Evolutionary conservation across 2,113 vertebrate species (phyloP).

Genomic region (Mesoclemmys tuberculata): DNA sequence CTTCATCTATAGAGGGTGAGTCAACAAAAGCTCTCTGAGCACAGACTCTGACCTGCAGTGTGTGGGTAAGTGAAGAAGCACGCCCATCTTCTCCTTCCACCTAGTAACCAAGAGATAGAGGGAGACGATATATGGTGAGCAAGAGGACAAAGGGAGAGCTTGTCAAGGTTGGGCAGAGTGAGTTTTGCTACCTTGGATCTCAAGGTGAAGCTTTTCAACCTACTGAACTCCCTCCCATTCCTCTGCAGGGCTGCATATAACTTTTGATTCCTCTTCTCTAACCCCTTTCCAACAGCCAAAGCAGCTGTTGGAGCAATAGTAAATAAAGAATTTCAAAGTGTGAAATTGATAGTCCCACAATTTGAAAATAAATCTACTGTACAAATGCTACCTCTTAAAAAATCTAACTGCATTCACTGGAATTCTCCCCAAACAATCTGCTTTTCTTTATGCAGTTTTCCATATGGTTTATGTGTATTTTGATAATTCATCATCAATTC

Average conservation of each 20-base stretch:
- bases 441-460: not conserved
- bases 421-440: not conserved
- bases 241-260: not conserved
- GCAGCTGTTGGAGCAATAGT: not conserved
- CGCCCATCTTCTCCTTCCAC: not conserved
- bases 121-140: not conserved
- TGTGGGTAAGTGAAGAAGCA: not conserved
- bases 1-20: not conserved
- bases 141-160: not conserved
- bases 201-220: not conserved
- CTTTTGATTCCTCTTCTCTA: not conserved
- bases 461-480: not conserved
- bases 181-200: not conserved
- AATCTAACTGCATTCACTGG: not conserved
- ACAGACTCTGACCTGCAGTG: not conserved
- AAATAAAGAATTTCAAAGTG: not conserved
- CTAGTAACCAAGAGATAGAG: not conserved
- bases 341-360: not conserved
- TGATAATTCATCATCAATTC: not conserved
- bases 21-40: not conserved
- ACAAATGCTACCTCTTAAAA: not conserved
- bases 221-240: not conserved
- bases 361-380: not conserved
- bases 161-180: not conserved
- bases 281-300: not conserved